A percentile compares a stretch with the other conserved stretches of the same genome.
These are phyloP conservation scores for Aotus griseimembra DNA, from an alignment of 2,797 vertebrate species.

Conservation along the genomic window DNA sequence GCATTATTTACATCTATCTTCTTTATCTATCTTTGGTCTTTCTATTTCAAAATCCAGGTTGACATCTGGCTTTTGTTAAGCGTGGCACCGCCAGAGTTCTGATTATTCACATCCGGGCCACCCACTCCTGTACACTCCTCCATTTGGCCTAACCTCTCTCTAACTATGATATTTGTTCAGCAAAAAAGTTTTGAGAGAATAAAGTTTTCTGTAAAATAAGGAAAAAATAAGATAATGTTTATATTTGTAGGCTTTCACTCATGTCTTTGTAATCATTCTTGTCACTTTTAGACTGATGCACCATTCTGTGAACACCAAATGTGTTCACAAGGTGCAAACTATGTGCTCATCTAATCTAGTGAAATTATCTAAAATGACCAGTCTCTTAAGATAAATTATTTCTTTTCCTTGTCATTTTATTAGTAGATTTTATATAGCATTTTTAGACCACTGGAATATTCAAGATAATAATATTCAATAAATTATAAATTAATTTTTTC, in stretches of 20 bases:
- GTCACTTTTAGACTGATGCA: neutral
- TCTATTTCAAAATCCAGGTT: neutral
- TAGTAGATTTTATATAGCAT: neutral
- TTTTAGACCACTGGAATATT: slow-evolving; percentile 48
- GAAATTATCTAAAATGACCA: neutral
- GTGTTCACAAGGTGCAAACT: neutral
- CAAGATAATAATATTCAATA: slow-evolving; percentile 35
- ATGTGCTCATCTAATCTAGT: neutral
- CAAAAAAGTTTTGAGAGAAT: neutral
- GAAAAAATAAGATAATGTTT: neutral
- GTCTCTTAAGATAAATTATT: neutral
- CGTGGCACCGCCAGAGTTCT: rapidly evolving
- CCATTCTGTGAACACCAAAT: neutral
- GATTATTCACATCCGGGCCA: neutral
- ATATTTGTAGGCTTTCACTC: neutral
- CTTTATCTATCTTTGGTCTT: neutral
- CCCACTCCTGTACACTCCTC: neutral
- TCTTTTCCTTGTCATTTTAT: neutral
- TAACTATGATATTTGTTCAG: neutral
- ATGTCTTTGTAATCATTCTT: neutral
- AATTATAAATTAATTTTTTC: slow-evolving; percentile 59
- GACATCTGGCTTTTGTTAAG: neutral
- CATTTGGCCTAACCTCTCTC: neutral
- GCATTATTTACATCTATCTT: neutral
- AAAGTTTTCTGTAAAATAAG: neutral